Evolutionary conservation across 2,888 invertebrate genomes (phyloP), one percentile per base, ranked within the genome.

Genomic region (Ophion slaviceki): DNA sequence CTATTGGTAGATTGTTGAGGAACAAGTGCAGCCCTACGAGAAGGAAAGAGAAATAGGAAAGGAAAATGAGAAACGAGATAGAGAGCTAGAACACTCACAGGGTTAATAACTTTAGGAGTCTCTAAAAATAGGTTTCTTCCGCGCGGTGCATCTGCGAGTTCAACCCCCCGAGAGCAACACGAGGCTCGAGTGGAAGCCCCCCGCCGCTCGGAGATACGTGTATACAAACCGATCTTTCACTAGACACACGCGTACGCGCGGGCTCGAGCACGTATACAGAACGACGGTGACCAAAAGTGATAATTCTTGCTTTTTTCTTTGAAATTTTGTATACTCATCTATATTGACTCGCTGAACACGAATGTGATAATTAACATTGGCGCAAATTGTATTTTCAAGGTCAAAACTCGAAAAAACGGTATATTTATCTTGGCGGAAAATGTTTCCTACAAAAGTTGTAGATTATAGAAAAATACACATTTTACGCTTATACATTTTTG

Each of bases 81-180:
- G 61, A 70, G 47, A 80, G 32, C 67, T 32, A 80, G 11, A 68
- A 70, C 83, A 61, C 59, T 66, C 85, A 64, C 83, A 88, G 90
- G 91, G 89, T 92, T 91, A 91, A 92, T 90, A 92, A 92, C 91
- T 91, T 91, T 68, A 86, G 84, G 88, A 87, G 85, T 88, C 85
- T 90, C 91, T 91, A 92, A 91, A 92, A 92, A 92, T 92, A 92
- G 86, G 80, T 66, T 68, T 47, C 32, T 47, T 11, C 83, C 20
- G 80, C 75, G 53, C 70, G 72, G 66, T 79, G 67, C 71, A 62
- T 80, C 80, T 72, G 59, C 61, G 70, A 72, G 66, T 67, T 74
- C 72, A 78, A 59, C 53, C 66, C 80, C 80, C 80, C 70, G 75
- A 74, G 72, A 80, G 80, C 53, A 72, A 17, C 76, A 70, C 11